Evolutionary conservation across 2,797 vertebrate species (phyloP).

Genomic region (Enteromius treurensis): DNA sequence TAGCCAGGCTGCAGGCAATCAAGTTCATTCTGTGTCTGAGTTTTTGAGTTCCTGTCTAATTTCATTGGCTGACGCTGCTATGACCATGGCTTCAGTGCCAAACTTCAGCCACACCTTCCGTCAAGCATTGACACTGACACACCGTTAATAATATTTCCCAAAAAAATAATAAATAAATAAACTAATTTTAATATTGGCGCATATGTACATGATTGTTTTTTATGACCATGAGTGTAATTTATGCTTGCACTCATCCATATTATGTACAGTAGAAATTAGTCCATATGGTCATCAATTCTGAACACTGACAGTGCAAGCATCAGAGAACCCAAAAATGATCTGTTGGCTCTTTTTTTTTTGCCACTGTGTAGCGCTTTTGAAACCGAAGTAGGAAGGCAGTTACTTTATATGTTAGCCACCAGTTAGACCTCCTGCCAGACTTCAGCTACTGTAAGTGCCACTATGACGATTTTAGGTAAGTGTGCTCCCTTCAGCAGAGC

Average conservation of each 20-base stretch:
- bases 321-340: not conserved
- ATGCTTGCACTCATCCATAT: not conserved
- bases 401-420: conserved; percentile 11
- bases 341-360: not conserved
- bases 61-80: too few relatives aligned
- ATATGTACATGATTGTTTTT: not conserved
- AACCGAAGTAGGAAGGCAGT: conserved; percentile 7
- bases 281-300: not conserved
- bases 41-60: too few relatives aligned
- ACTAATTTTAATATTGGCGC: not conserved
- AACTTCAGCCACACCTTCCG: too few relatives aligned
- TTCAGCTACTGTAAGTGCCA: conserved; percentile 2
- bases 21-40: too few relatives aligned
- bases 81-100: too few relatives aligned
- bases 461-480: not conserved
- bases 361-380: not conserved
- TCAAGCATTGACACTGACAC: too few relatives aligned
- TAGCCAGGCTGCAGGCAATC: too few relatives aligned
- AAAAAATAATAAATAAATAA: not conserved
- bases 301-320: conserved; percentile 12
- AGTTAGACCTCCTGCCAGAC: conserved; percentile 28
- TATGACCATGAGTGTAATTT: not conserved
- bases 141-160: not conserved
- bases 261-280: not conserved
- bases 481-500: conserved; percentile 26